Base-by-base conservation (phyloP, 2,888 invertebrate genomes). In the Zaprionus lineosus region DNA sequence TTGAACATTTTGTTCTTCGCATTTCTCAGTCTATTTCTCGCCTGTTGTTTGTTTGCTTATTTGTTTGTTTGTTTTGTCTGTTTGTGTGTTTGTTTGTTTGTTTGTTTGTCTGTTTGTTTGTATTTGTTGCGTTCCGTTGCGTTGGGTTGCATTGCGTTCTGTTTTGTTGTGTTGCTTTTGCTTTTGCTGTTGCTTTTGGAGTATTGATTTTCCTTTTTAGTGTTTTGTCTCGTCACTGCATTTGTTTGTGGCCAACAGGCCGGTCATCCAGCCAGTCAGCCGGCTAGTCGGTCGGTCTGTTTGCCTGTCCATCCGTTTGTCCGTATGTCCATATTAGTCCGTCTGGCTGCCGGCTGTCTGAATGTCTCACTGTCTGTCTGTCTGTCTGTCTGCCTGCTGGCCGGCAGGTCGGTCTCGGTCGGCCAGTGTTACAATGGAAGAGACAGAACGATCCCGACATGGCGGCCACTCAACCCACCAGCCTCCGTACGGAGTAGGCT, bases 341-440 rank as follows among this genome's bases (percentile, higher is more conserved):
- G n/a, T n/a, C n/a, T n/a, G n/a, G n/a, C n/a, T n/a, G n/a, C n/a
- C n/a, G n/a, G n/a, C n/a, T n/a, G n/a, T n/a, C n/a, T n/a, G n/a
- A n/a, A n/a, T n/a, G n/a, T n/a, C n/a, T n/a, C n/a, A n/a, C n/a
- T n/a, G n/a, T n/a, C n/a, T n/a, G n/a, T n/a, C n/a, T n/a, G n/a
- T n/a, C n/a, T n/a, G n/a, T n/a, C n/a, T n/a, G n/a, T n/a, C n/a
- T n/a, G n/a, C n/a, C n/a, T n/a, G n/a, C n/a, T n/a, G n/a, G n/a
- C n/a, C 65, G 33, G 33, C 16, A 29, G 41, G 47, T 29, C 26
- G 31, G 57, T 55, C 62, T 70, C 64, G 74, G 84, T 78, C 85
- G 85, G 78, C 85, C 84, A 78, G 79, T 84, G 78, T 78, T 84
- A 78, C 78, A 82, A 84, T 84, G 85, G 79, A 74, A 78, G 62